Evolutionary conservation across 2,113 vertebrate species (phyloP), one percentile per base, ranked within the genome.

Genomic region (Phaethornis superciliosus): DNA sequence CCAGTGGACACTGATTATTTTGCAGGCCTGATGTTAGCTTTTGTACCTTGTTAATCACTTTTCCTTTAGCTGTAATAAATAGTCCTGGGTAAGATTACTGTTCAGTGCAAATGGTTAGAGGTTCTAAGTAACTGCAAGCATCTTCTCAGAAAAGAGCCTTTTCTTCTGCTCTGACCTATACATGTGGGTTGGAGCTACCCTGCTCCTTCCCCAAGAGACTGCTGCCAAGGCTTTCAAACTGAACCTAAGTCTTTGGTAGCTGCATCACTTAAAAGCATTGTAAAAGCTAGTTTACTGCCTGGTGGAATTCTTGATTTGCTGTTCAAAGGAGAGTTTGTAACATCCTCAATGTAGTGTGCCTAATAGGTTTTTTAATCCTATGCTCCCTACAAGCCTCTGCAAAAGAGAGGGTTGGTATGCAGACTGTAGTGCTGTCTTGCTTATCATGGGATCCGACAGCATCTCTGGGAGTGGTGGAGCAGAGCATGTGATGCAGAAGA

Each of bases 91-190:
- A 71, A 80, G 44, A 35, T 90, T 81, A 79, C 0, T 40, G 89
- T 92, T 94, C 91, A 72, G 81, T 88, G 80, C 68, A 85, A 90
- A 92, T 88, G 58, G 23, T 84, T 94, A 79, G 78, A 81, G 60
- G 58, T 52, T 89, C 81, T 62, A 47, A 92, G 64, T 71, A 75
- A 74, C 79, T 3, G 3, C 62, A 64, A 84, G 30, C 33, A 16
- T 58, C 89, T 85, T 32, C 65, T 75, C 28, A 18, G 30, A 68
- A 81, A 69, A 82, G 52, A 52, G 35, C 22, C 37, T 92, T 60
- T 94, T 55, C 8, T 58, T 22, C 49, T 84, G 22, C 33, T 81
- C 52, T 81, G 62, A 65, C 26, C 75, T 88, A 17, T 2, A 51
- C 20, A 40, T 44, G 40, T 75, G 68, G 35, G 74, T 94, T 88